Percentiles rank a stretch among this genome's conserved stretches.
phyloP scores from a whole-genome alignment of 2,797 vertebrate species.

The Micromesistius poutassou region DNA sequence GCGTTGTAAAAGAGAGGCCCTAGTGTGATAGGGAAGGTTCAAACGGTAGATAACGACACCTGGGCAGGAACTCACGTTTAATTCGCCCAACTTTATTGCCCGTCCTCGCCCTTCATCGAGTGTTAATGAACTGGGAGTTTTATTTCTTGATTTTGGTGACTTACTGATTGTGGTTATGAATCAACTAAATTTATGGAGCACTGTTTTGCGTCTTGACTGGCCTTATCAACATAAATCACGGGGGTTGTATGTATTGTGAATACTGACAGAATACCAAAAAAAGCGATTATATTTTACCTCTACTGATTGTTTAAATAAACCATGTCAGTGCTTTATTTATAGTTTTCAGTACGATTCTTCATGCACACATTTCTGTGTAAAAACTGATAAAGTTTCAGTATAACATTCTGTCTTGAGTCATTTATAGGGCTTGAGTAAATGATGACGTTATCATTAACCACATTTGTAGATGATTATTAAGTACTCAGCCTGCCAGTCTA shows the following conservation, averaged over 20 bases:
- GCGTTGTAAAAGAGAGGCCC: conserved; percentile 52
- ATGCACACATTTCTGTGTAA: not conserved
- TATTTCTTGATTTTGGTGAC: conserved; percentile 62
- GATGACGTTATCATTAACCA: too few species aligned
- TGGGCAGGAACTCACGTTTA: conserved; percentile 58
- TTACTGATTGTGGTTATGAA: conserved; percentile 45
- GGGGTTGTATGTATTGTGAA: too few species aligned
- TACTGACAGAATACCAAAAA: too few species aligned
- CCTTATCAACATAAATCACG: not conserved
- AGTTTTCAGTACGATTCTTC: not conserved
- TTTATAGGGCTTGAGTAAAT: too few species aligned
- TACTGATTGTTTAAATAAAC: not conserved
- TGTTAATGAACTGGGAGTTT: conserved; percentile 51
- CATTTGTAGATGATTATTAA: too few species aligned
- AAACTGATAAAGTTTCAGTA: not conserved
- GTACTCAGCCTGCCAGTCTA: too few species aligned
- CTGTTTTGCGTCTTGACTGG: not conserved
- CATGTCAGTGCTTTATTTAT: too few species aligned
- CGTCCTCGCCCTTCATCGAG: conserved; percentile 55
- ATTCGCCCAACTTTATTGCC: conserved; percentile 56
- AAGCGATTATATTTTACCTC: not conserved
- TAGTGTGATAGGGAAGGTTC: conserved; percentile 48
- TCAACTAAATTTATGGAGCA: conserved; percentile 23
- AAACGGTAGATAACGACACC: conserved; percentile 37
- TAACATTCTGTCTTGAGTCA: too few species aligned